A percentile compares a stretch with the other conserved stretches of the same genome.
phyloP scores from a whole-genome alignment of 2,113 vertebrate species.

The Oophaga pumilio region DNA sequence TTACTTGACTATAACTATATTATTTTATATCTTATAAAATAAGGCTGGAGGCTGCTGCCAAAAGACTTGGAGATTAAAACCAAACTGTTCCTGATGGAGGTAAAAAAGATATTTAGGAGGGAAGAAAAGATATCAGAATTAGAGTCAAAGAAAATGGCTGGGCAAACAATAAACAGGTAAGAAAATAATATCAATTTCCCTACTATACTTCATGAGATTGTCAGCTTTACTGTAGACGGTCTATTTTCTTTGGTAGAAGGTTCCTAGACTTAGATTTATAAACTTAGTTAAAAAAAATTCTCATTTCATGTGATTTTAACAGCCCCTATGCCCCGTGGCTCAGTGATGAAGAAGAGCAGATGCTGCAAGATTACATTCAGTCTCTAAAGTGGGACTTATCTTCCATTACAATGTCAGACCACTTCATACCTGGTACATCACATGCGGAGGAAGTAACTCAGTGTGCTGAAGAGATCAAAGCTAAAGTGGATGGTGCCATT shows the following conservation, averaged over 20 bases:
- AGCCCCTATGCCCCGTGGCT: slow-evolving; percentile 49
- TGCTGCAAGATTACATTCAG: slow-evolving; percentile 70
- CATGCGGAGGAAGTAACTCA: not conserved
- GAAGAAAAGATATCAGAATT: not conserved
- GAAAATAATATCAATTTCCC: not conserved
- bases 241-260: no score
- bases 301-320: not conserved
- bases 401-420: slow-evolving; percentile 69
- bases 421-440: not conserved
- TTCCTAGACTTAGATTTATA: no score
- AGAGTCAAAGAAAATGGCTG: not conserved
- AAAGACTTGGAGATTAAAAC: slow-evolving; percentile 45
- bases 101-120: slow-evolving; percentile 38
- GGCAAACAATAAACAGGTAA: slow-evolving; percentile 8
- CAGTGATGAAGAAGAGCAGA: slow-evolving; percentile 66
- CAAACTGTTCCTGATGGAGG: slow-evolving; percentile 33
- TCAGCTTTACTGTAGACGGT: not conserved
- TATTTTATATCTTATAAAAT: not conserved
- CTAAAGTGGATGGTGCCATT: slow-evolving; percentile 58
- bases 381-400: slow-evolving; percentile 72
- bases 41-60: slow-evolving; percentile 29
- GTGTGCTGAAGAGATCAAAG: not conserved
- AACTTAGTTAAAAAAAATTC: no score
- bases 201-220: not conserved
- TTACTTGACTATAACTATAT: not conserved